A percentile compares a stretch with the other conserved stretches of the same genome.
Evolutionary conservation across 2,113 vertebrate genomes (phyloP).

Genomic region (Phrynosoma platyrhinos): DNA sequence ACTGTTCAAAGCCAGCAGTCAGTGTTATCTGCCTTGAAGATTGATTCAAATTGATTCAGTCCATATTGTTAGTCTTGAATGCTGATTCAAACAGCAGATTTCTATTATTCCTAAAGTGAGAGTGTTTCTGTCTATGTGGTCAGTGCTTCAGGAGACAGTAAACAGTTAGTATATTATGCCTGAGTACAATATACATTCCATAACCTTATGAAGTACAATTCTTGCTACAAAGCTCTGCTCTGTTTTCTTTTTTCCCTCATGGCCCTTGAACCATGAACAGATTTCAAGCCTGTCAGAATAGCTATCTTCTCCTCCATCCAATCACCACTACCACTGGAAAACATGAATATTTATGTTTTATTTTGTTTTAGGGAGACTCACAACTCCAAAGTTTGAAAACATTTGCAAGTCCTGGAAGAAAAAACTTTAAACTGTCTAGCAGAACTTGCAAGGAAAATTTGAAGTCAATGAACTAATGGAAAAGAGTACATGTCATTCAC

Average conservation of each 20-base stretch:
- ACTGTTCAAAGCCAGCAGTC: not conserved
- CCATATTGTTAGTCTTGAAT: not conserved
- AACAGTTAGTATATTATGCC: not conserved
- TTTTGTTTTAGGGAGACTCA: not conserved
- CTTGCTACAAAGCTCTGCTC: not conserved
- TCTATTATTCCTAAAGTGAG: not conserved
- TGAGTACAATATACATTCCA: not conserved
- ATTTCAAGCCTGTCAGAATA: not conserved
- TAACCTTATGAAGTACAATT: not conserved
- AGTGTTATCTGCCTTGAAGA: not conserved
- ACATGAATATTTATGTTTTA: not conserved
- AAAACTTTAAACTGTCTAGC: not conserved
- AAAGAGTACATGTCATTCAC: not conserved
- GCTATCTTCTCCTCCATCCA: not conserved
- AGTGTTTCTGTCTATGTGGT: not conserved
- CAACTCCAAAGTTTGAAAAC: not conserved
- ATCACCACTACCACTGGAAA: too few relatives aligned
- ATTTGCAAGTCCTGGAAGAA: not conserved
- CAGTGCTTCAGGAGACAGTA: not conserved
- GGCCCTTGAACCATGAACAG: not conserved
- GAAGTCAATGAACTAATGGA: constrained; percentile 1
- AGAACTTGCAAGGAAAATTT: not conserved
- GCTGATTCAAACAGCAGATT: not conserved
- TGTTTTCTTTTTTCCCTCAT: not conserved
- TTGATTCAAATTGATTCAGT: too few relatives aligned